Conservation (phyloP, 2,888 invertebrate species). For the Ectemnius cavifrons region DNA sequence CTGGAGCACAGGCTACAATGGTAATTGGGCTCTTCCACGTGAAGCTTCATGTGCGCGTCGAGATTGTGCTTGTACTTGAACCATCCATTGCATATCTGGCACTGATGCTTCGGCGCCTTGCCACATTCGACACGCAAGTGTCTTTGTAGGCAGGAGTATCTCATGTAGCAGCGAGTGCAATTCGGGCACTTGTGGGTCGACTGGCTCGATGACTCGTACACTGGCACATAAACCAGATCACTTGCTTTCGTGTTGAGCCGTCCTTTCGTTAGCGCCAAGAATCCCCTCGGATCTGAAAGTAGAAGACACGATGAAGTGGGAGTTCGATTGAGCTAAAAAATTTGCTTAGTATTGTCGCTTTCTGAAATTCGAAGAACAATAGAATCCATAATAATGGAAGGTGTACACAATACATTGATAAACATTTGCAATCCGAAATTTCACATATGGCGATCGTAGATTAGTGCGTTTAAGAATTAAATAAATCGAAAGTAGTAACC, state of each 20-base stretch:
- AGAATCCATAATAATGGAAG: not conserved
- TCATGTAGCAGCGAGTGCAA: constrained; percentile 77
- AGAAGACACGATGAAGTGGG: constrained; percentile 37
- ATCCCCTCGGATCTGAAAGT: constrained; percentile 65
- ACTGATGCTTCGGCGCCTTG: constrained; percentile 75
- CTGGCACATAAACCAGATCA: constrained; percentile 24
- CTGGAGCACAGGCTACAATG: constrained; percentile 67
- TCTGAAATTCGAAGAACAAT: too few relatives aligned
- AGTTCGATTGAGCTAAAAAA: constrained; percentile 16
- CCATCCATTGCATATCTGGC: constrained; percentile 73
- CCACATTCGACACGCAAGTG: constrained; percentile 76
- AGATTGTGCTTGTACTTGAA: constrained; percentile 75
- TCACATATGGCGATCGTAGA: too few relatives aligned
- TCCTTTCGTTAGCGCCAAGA: not conserved
- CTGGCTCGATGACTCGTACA: constrained; percentile 46
- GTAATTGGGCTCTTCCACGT: constrained; percentile 70
- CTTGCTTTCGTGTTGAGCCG: constrained; percentile 37
- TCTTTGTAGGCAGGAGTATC: constrained; percentile 69
- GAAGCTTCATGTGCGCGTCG: constrained; percentile 70
- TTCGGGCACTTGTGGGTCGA: constrained; percentile 81
- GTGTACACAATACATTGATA: not conserved
- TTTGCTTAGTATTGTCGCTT: too few relatives aligned
- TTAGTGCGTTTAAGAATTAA: too few relatives aligned
- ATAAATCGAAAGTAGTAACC: too few relatives aligned
- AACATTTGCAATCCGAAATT: constrained; percentile 4